Conservation (phyloP, 1,140 invertebrate species). For the Himalopsyche phryganea region DNA sequence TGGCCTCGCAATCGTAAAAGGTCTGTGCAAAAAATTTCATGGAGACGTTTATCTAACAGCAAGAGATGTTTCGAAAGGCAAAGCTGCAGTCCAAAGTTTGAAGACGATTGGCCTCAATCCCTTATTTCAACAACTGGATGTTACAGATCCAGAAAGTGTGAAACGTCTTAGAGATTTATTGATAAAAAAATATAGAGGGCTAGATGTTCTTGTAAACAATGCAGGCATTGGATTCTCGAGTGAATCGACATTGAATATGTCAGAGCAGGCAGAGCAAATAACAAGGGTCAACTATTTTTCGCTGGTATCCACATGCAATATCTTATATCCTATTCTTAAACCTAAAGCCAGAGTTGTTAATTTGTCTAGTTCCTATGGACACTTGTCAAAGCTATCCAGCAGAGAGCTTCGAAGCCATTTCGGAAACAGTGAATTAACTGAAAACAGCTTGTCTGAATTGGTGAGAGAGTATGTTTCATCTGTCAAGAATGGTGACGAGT, state of each 20-base stretch:
- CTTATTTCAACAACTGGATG: slow-evolving; percentile 66
- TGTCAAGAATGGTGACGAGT: slow-evolving; percentile 40
- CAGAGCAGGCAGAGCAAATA: slow-evolving; percentile 67
- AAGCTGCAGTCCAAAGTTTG: slow-evolving; percentile 56
- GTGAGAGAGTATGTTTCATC: slow-evolving; percentile 64
- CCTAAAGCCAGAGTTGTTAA: slow-evolving; percentile 70
- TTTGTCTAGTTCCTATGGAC: slow-evolving; percentile 66
- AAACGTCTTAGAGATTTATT: slow-evolving; percentile 58
- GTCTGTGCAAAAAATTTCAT: slow-evolving; percentile 57
- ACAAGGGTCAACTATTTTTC: slow-evolving; percentile 66
- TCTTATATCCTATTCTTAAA: slow-evolving; percentile 65
- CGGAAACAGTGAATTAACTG: slow-evolving; percentile 51
- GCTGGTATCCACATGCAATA: slow-evolving; percentile 60
- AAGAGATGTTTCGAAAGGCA: slow-evolving; percentile 55
- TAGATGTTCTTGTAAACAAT: slow-evolving; percentile 83
- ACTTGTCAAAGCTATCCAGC: slow-evolving; percentile 56
- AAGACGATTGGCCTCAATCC: slow-evolving; percentile 53
- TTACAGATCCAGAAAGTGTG: slow-evolving; percentile 58
- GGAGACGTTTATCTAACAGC: slow-evolving; percentile 64
- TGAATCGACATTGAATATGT: slow-evolving; percentile 58
- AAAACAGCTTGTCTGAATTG: slow-evolving; percentile 55
- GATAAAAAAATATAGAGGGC: slow-evolving; percentile 62
- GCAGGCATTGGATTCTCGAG: slow-evolving; percentile 72
- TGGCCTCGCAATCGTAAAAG: slow-evolving; percentile 66
- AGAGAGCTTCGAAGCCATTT: slow-evolving; percentile 52